Conservation (phyloP, 2,888 invertebrate species). For the Perizoma affinitatum region DNA sequence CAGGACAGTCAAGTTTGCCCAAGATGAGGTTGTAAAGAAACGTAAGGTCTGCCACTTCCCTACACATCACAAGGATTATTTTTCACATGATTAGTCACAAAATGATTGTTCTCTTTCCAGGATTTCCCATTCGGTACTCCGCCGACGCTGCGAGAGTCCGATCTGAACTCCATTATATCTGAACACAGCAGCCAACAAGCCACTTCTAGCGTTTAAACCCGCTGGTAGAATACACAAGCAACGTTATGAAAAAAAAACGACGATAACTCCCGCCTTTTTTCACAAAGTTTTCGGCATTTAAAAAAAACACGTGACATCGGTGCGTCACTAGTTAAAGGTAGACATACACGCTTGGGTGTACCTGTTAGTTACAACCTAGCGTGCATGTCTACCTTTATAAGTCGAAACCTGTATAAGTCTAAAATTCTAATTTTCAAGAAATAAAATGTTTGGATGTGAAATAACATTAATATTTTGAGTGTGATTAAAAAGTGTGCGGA, state of each 20-base stretch:
- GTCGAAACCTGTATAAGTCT: constrained; percentile 8
- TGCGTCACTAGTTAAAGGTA: no score
- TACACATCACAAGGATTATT: no score
- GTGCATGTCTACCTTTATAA: no score
- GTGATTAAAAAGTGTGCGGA: constrained; percentile 2
- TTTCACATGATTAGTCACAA: no score
- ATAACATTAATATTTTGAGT: constrained; percentile 11
- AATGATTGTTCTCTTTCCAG: constrained; percentile 50
- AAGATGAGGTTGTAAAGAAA: no score
- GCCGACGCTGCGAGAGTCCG: constrained; percentile 73
- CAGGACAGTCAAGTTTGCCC: no score
- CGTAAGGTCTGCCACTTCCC: no score
- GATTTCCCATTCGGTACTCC: constrained; percentile 81
- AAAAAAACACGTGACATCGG: no score
- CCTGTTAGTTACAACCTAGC: no score
- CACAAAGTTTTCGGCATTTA: neutral
- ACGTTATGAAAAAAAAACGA: neutral
- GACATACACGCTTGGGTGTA: no score
- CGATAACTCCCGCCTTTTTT: neutral
- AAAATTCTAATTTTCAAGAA: constrained; percentile 23
- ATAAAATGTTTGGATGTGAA: constrained; percentile 12
- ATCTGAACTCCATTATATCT: constrained; percentile 73
- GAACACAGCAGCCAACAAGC: constrained; percentile 82
- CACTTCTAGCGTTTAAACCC: constrained; percentile 73
- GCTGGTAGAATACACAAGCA: neutral